Percentiles rank a stretch among this genome's conserved stretches.
Evolutionary conservation across 2,888 invertebrate genomes (phyloP).

Genomic region (Leptinotarsa juncta): DNA sequence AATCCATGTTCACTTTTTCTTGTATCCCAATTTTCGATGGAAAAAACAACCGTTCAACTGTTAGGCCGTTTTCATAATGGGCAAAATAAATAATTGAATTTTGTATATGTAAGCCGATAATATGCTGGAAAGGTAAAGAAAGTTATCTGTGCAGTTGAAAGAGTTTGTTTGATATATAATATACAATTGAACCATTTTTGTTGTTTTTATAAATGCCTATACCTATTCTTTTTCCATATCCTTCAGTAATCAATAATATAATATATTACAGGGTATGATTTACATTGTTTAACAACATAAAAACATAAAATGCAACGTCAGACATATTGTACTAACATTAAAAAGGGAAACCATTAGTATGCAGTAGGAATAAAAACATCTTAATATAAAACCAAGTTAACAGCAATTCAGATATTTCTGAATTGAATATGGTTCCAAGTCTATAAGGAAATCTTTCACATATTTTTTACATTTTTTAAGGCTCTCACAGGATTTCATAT

Average conservation of each 20-base stretch:
- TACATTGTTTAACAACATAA: no score
- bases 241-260: not conserved
- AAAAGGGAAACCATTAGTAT: no score
- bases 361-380: no score
- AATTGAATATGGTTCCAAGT: no score
- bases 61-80: slow-evolving; percentile 55
- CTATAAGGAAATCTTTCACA: no score
- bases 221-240: not conserved
- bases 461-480: no score
- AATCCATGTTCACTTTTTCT: slow-evolving; percentile 57
- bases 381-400: no score
- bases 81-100: slow-evolving; percentile 52
- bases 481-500: no score
- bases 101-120: slow-evolving; percentile 47
- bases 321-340: no score
- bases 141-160: slow-evolving; percentile 57
- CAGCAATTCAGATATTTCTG: no score
- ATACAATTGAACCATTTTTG: slow-evolving; percentile 57
- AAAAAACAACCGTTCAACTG: slow-evolving; percentile 61
- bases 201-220: slow-evolving; percentile 33
- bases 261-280: no score
- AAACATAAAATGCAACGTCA: no score
- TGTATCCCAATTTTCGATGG: slow-evolving; percentile 46
- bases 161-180: slow-evolving; percentile 60
- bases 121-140: slow-evolving; percentile 48